Base-by-base conservation (phyloP, 2,888 invertebrate species). In the Busseola fusca region DNA sequence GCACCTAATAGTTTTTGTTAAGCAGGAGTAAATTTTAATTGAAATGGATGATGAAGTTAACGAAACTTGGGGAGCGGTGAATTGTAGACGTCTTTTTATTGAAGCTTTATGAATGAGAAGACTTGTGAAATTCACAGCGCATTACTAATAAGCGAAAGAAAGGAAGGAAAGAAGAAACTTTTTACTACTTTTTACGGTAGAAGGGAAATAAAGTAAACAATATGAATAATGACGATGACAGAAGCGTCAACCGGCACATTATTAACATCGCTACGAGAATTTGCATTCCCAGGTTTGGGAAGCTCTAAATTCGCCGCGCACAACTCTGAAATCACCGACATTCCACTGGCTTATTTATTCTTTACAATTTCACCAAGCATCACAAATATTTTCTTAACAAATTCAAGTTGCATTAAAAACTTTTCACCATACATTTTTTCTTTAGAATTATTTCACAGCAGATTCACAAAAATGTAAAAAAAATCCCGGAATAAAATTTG, bases 1-100 rank as follows among this genome's bases (percentile, higher is more conserved):
- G 74, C 68, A 74, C 56, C 69, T 64, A 75, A 64, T 78, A 80
- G 74, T 74, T 81, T 76, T 80, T 64, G 71, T 74, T 57, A 78
- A 74, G 62, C 37, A 59, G 63, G 56, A 80, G 69, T 69, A 78
- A 78, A 78, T 72, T 81, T 81, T 81, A 80, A 81, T 81, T 78
- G 78, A 81, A 81, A 81, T 60, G 66, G 69, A 80, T 67, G 77
- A 64, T 69, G 50, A 73, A 80, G 54, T 73, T 66, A 64, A 48
- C 40, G 68, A 64, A 80, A 72, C 54, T 76, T 68, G 42, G 65
- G 48, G 25, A 50, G 64, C 72, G 30, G 18, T 6, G 54, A 63
- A 64, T 67, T 48, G 30, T 62, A 64, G 40, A 75, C 48, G 67
- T 80, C 62, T 75, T 67, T 75, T 75, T 37, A 67, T 64, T 80